Evolutionary conservation across 64 coral and sea anemone species (phyloP), one percentile per base, ranked within the genome.

Genomic region (Anthopleura sola): DNA sequence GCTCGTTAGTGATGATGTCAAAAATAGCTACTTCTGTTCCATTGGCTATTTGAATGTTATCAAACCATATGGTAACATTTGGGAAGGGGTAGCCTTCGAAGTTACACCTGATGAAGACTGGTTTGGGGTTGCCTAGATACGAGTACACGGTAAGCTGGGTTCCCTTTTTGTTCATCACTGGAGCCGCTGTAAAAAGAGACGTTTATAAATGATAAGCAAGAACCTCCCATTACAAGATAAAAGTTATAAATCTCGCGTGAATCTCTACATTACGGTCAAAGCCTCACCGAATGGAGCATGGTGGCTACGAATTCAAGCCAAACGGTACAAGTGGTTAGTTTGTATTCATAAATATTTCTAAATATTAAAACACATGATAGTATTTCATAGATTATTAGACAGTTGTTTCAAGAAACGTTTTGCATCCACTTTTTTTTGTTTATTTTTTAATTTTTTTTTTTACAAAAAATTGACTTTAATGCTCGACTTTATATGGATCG

Each of bases 91-190:
- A 86, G 10, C 89, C 89, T 11, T 48, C 84, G 36, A 81, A 91
- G 34, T 60, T 80, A 78, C 89, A 91, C 3, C 53, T 17, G 23
- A 91, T 60, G 14, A 24, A 86, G 1, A 78, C 62, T 34, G 77
- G 89, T 29, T 86, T 60, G 46, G 51, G 84, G 84, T 91, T 91
- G 14, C 89, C 89, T 13, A 91, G 38, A 40, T 81, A 91, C 8
- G 89, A 91, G 54, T 37, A 91, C 16, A 91, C 75, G 13, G 38
- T 34, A 3, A 23, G 46, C 3, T 32, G 75, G 18, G 89, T 79
- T 14, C 83, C 89, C 15, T 81, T 39, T 2, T 4, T 2, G 24
- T 81, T 81, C 19, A 86, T 19, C 21, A 10, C 24, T 40, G 76
- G 76, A 10, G 5, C 44, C 16, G 76, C 76, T 79, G 76, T 79